Conservation (phyloP, 2,113 vertebrate genomes). For the Fulmarus glacialis region DNA sequence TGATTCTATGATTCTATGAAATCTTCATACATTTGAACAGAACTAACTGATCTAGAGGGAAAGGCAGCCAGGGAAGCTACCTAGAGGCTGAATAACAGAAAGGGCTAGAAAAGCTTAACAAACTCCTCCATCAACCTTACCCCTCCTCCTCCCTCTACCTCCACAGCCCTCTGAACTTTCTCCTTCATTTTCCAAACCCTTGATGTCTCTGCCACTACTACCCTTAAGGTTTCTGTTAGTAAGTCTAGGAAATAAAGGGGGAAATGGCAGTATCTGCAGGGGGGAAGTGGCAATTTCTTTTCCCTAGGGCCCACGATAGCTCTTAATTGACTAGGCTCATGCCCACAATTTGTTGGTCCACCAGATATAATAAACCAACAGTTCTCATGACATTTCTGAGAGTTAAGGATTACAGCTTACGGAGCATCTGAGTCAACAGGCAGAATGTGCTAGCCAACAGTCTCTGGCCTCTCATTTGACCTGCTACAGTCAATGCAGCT, state of each 20-base stretch:
- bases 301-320: not conserved
- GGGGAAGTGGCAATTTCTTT: not conserved
- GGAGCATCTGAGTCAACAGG: conserved; percentile 1
- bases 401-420: not conserved
- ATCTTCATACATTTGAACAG: not conserved
- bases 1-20: too few relatives aligned
- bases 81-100: not conserved
- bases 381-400: not conserved
- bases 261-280: not conserved
- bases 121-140: not conserved
- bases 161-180: not conserved
- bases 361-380: not conserved
- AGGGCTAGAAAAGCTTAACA: not conserved
- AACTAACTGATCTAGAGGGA: not conserved
- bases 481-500: not conserved
- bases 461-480: conserved; percentile 11
- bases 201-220: not conserved
- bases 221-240: not conserved
- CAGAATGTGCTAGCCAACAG: not conserved
- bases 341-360: not conserved
- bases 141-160: not conserved
- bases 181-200: not conserved
- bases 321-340: not conserved
- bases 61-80: not conserved
- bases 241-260: not conserved